Evolutionary conservation across 2,113 vertebrate species (phyloP), one percentile per base, ranked within the genome.

Genomic region (Antigone vipio): DNA sequence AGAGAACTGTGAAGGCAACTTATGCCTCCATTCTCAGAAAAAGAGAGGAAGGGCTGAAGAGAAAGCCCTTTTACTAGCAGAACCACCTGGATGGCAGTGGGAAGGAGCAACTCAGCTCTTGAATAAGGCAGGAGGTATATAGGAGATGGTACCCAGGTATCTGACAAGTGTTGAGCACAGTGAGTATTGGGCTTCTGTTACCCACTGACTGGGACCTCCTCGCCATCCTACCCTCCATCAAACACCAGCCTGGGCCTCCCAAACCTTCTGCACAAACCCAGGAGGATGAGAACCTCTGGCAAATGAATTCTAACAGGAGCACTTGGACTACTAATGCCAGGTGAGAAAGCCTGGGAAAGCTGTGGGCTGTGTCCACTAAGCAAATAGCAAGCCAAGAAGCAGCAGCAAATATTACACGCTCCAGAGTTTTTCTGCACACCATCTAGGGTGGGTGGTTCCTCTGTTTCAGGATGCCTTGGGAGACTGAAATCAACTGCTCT

Each of bases 111-210:
- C 18, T 49, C 53, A 21, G 30, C 22, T 68, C 34, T 64, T 27
- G 9, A 26, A 34, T 44, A 50, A 73, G 9, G 6, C 11, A 34
- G 19, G 12, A 72, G 6, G 6, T 17, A 30, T 3, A 12, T 2
- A 3, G 29, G 17, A 91, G 26, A 8, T 14, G 8, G 7, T 53
- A 69, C 2, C 9, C 32, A 55, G 11, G n/a, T 47, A 15, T 32
- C 32, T 86, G 72, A 30, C 4, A 18, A 67, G 3, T 12, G 16
- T 1, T 23, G 30, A 38, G 15, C 0, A 3, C 1, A 1, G 9
- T 81, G 69, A 26, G 40, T 59, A 38, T 11, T 56, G 59, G 20
- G 9, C 8, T 80, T 16, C 32, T 69, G 22, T 66, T 32, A 38
- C 12, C 15, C 26, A 9, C 29, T 58, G 14, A 20, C 5, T 72